phyloP scores from a whole-genome alignment of 2,797 vertebrate species.

The Falco naumanni region DNA sequence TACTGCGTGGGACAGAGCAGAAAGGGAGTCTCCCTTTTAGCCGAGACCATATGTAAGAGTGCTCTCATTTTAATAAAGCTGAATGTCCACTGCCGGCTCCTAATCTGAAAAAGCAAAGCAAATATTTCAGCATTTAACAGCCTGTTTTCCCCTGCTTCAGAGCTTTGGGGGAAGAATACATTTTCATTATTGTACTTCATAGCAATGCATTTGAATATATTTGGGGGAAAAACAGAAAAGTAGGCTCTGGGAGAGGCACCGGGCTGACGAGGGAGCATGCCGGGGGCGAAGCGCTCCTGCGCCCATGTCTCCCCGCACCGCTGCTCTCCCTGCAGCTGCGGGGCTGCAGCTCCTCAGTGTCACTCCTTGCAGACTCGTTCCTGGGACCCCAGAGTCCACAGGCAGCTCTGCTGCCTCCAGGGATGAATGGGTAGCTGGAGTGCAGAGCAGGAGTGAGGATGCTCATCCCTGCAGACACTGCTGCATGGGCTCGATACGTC shows the following conservation, averaged over 20 bases:
- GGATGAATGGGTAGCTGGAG: not conserved
- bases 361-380: not conserved
- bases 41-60: not conserved
- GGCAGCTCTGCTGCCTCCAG: not conserved
- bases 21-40: not conserved
- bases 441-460: not conserved
- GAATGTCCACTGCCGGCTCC: not conserved
- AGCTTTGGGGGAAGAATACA: not conserved
- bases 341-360: not conserved
- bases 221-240: not conserved
- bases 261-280: not conserved
- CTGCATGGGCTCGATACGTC: rapidly evolving
- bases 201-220: not conserved
- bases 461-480: not conserved
- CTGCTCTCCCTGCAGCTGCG: not conserved
- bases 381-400: rapidly evolving
- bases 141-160: not conserved
- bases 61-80: not conserved
- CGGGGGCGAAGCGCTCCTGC: rapidly evolving
- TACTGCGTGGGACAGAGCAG: not conserved
- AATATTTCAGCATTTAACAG: not conserved
- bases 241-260: not conserved
- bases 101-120: not conserved
- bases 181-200: not conserved
- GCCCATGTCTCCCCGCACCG: rapidly evolving